These are phyloP conservation scores for Coenobita brevimanus DNA, from an alignment of 1,140 invertebrate genomes.

Conservation along the genomic window DNA sequence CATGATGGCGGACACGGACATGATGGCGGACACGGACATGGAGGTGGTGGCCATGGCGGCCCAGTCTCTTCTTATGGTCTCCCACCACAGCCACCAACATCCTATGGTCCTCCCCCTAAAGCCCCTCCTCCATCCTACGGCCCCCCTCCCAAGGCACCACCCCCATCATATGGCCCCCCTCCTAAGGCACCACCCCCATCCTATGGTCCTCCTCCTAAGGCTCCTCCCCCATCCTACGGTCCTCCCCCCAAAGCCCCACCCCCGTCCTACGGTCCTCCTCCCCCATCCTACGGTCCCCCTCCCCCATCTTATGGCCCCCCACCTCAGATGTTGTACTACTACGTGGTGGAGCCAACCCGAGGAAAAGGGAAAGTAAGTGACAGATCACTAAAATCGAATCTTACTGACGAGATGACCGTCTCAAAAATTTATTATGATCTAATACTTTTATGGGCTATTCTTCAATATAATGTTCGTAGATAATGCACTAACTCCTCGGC, in stretches of 20 bases:
- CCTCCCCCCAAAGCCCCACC: constrained; percentile 4
- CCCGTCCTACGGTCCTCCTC: constrained; percentile 2
- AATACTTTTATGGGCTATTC: no score
- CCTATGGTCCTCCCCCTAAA: constrained; percentile 5
- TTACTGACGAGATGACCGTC: no score
- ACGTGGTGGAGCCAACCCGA: neutral
- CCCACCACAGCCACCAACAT: neutral
- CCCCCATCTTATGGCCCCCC: neutral
- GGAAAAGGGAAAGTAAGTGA: constrained; percentile 13
- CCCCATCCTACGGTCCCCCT: neutral
- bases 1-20: neutral
- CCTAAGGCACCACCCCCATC: neutral
- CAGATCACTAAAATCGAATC: neutral
- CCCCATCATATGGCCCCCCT: neutral
- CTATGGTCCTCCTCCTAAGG: neutral
- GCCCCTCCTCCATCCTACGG: neutral
- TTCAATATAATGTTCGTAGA: no score
- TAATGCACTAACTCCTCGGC: no score
- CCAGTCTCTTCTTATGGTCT: neutral
- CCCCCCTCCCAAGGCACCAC: constrained; percentile 8
- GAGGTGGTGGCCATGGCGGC: neutral
- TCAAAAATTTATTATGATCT: no score
- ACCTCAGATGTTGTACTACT: constrained; percentile 1
- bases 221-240: neutral
- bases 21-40: neutral